A percentile compares a stretch with the other conserved stretches of the same genome.
phyloP scores from a whole-genome alignment of 1,140 invertebrate genomes.

The Neodiprion fabricii region DNA sequence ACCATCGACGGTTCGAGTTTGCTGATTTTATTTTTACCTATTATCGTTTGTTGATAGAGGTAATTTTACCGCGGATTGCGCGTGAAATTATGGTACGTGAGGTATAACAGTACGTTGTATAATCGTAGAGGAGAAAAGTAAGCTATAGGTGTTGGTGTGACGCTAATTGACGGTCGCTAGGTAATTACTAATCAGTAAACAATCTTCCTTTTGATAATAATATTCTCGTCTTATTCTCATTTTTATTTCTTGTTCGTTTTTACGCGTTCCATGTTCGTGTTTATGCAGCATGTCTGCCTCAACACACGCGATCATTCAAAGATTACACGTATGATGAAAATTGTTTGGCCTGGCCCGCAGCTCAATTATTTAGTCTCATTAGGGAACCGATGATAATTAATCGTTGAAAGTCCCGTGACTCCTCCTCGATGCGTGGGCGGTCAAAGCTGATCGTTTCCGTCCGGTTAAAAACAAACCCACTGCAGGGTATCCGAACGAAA shows the following conservation, averaged over 20 bases:
- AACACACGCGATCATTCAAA: background rate
- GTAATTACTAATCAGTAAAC: slow-evolving; percentile 6
- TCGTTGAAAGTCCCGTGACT: slow-evolving; percentile 5
- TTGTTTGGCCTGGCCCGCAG: background rate
- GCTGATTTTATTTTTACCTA: too few relatives aligned
- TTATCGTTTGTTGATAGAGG: too few relatives aligned
- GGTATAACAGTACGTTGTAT: too few relatives aligned
- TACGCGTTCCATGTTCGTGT: background rate
- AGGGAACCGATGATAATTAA: slow-evolving; percentile 7
- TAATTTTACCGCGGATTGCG: too few relatives aligned
- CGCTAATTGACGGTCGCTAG: background rate
- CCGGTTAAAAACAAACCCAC: background rate
- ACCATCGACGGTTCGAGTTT: too few relatives aligned
- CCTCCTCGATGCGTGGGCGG: background rate
- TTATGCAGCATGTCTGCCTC: too few relatives aligned
- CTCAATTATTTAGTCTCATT: slow-evolving; percentile 7
- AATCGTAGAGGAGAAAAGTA: background rate
- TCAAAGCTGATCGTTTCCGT: slow-evolving; percentile 4
- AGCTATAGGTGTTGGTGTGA: background rate
- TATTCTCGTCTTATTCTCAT: background rate
- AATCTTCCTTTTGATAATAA: background rate
- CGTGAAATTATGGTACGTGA: too few relatives aligned
- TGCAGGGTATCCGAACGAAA: background rate
- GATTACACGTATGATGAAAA: background rate
- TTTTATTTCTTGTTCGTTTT: background rate